These are phyloP conservation scores for Bradypus variegatus DNA, from an alignment of 2,797 vertebrate genomes.

Conservation along the genomic window DNA sequence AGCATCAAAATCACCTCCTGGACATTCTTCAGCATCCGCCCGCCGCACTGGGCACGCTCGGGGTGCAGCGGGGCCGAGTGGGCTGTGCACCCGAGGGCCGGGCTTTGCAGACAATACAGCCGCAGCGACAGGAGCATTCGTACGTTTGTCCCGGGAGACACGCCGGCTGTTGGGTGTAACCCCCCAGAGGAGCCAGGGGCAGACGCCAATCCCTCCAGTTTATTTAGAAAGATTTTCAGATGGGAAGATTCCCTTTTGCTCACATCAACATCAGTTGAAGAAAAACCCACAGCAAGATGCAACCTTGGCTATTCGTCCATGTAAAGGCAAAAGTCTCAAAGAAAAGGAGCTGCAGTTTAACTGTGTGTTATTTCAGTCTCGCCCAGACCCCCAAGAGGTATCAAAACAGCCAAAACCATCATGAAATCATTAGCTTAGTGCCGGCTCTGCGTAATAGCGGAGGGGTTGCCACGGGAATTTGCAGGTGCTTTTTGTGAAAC, in stretches of 20 bases:
- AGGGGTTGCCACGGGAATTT: conserved; percentile 1
- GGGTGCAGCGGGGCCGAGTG: background rate
- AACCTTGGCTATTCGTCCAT: conserved; percentile 38
- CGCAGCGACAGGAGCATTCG: background rate
- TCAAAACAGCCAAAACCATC: conserved; percentile 38
- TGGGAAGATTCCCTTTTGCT: conserved; percentile 41
- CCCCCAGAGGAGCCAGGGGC: conserved; percentile 49
- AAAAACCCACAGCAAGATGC: background rate
- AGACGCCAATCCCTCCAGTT: conserved; percentile 39
- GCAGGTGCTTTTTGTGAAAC: conserved; percentile 39
- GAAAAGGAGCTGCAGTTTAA: conserved; percentile 22
- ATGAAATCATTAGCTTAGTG: background rate
- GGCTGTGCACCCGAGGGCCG: background rate
- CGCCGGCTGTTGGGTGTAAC: conserved; percentile 31
- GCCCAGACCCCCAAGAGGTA: background rate
- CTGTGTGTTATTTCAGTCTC: conserved; percentile 46
- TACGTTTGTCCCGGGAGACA: conserved; percentile 28
- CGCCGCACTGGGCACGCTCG: conserved; percentile 32
- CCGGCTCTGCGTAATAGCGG: conserved; percentile 25
- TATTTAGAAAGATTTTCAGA: conserved; percentile 47
- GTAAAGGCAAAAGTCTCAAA: conserved; percentile 24
- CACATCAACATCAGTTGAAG: background rate
- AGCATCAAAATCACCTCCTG: conserved; percentile 11
- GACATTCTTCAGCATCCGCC: conserved; percentile 10
- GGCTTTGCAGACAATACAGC: background rate